These are phyloP conservation scores for Tenthredo scrophulariae DNA, from an alignment of 2,888 invertebrate species.

Conservation along the genomic window DNA sequence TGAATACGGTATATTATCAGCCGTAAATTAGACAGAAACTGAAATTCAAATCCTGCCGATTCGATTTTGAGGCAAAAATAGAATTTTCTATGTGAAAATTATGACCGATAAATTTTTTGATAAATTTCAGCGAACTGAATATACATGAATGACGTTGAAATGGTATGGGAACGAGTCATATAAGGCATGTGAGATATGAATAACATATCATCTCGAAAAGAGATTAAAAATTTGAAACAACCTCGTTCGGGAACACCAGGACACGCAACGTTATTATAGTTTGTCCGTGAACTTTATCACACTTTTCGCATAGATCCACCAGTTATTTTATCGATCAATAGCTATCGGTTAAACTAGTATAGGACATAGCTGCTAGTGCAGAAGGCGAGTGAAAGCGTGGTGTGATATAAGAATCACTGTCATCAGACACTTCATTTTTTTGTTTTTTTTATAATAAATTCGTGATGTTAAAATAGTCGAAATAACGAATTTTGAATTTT, in stretches of 20 bases:
- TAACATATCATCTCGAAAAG: background rate
- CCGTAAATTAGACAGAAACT: background rate
- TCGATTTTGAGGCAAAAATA: too few relatives aligned
- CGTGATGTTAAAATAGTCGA: background rate
- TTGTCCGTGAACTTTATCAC: background rate
- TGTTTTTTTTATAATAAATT: background rate
- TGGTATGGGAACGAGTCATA: background rate
- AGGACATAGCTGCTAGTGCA: too few relatives aligned
- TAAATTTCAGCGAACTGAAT: background rate
- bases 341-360: too few relatives aligned
- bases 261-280: background rate
- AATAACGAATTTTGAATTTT: background rate
- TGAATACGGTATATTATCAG: background rate
- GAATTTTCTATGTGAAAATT: background rate
- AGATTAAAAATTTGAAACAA: background rate
- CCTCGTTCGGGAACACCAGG: background rate
- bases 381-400: too few relatives aligned
- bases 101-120: background rate
- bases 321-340: background rate
- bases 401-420: background rate
- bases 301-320: background rate
- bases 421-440: background rate
- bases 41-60: background rate
- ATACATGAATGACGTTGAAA: too few relatives aligned
- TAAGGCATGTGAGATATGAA: background rate